A percentile compares a stretch with the other conserved stretches of the same genome.
These are phyloP conservation scores for Idaea dimidiata DNA, from an alignment of 2,888 invertebrate genomes.

Conservation along the genomic window DNA sequence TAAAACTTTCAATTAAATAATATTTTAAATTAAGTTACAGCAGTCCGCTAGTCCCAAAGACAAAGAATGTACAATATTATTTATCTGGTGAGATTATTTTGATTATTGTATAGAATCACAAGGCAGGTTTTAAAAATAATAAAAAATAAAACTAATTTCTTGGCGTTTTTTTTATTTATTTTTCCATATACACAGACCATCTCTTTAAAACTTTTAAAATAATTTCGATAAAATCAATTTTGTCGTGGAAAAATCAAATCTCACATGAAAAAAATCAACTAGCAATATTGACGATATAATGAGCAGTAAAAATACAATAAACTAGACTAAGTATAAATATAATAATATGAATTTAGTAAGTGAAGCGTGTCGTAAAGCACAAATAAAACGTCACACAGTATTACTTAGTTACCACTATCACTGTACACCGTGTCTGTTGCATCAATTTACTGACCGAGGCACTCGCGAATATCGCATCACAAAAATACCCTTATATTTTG, in stretches of 20 bases:
- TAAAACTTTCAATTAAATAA: constrained; percentile 4
- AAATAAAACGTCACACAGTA: constrained; percentile 62
- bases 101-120: constrained; percentile 13
- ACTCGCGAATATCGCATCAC: constrained; percentile 40
- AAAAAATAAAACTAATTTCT: constrained; percentile 47
- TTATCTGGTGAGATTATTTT: constrained; percentile 14
- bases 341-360: constrained; percentile 54
- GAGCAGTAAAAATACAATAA: constrained; percentile 35
- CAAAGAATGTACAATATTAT: background rate
- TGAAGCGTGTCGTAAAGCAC: constrained; percentile 73
- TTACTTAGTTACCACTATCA: constrained; percentile 38
- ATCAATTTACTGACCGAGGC: constrained; percentile 36
- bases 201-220: constrained; percentile 53
- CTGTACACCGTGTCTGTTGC: constrained; percentile 51
- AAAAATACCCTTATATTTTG: constrained; percentile 51
- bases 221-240: constrained; percentile 40
- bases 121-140: constrained; percentile 5
- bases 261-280: constrained; percentile 45
- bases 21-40: constrained; percentile 2
- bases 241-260: constrained; percentile 50
- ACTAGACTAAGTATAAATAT: constrained; percentile 64
- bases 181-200: constrained; percentile 74
- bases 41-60: background rate
- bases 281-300: constrained; percentile 39
- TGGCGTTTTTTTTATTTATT: constrained; percentile 65